Conservation (phyloP, 37 sponge, comb jelly and placozoan genomes). For the Halisarca cf. caerulea region DNA sequence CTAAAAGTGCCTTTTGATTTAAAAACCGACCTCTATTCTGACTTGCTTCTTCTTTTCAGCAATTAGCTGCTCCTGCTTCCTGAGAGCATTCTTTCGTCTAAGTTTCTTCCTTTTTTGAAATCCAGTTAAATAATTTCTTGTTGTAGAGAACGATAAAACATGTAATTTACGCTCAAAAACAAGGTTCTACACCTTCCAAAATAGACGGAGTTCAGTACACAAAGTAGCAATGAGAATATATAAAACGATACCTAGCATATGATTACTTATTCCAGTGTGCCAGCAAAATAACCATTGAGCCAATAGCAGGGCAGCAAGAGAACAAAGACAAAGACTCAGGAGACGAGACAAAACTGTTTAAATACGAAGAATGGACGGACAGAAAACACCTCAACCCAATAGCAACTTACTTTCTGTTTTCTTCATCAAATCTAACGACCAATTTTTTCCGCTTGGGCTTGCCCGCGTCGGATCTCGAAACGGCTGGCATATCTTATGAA, state of each 20-base stretch:
- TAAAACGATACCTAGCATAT: too few relatives aligned
- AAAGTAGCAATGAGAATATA: too few relatives aligned
- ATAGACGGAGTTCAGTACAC: too few relatives aligned
- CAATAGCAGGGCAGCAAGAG: too few relatives aligned
- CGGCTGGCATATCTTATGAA: too few relatives aligned
- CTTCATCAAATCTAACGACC: not conserved
- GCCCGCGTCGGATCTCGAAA: too few relatives aligned
- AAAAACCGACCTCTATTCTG: not conserved
- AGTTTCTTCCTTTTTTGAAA: conserved; percentile 51
- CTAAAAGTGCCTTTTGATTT: not conserved
- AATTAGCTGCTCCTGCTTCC: conserved; percentile 18
- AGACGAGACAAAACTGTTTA: too few relatives aligned
- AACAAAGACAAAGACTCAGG: too few relatives aligned
- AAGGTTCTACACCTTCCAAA: too few relatives aligned
- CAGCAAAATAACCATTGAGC: too few relatives aligned
- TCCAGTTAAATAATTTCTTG: conserved; percentile 55
- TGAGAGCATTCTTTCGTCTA: conserved; percentile 36
- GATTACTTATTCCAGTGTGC: too few relatives aligned
- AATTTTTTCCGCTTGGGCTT: not conserved
- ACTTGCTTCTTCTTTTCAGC: conserved; percentile 17
- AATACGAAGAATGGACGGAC: conserved; percentile 9
- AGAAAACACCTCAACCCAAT: not conserved
- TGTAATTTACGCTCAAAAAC: too few relatives aligned
- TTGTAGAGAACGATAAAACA: not conserved
- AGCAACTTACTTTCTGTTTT: conserved; percentile 12